phyloP scores from a whole-genome alignment of 2,113 vertebrate genomes.

The Abramis brama region DNA sequence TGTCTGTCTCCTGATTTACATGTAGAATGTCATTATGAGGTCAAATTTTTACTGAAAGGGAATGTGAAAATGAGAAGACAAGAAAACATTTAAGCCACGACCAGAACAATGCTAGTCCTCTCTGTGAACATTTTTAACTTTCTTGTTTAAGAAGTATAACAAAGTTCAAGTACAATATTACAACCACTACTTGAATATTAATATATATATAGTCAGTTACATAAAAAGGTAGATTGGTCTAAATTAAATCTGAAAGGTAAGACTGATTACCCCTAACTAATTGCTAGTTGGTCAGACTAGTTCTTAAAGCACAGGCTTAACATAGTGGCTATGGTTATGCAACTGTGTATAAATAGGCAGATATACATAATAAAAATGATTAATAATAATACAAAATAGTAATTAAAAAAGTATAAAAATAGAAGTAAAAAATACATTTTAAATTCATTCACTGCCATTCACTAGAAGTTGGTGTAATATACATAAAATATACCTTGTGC shows the following conservation, averaged over 20 bases:
- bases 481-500: background rate
- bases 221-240: too few species aligned
- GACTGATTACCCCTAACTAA: too few species aligned
- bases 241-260: too few species aligned
- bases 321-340: too few species aligned
- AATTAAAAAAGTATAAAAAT: background rate
- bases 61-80: background rate
- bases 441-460: background rate
- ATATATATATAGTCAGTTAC: too few species aligned
- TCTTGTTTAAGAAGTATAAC: too few species aligned
- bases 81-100: background rate
- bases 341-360: too few species aligned
- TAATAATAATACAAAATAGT: background rate
- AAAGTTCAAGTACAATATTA: too few species aligned
- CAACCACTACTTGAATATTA: too few species aligned
- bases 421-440: background rate
- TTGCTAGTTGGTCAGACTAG: too few species aligned
- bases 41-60: slow-evolving; percentile 12
- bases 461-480: background rate
- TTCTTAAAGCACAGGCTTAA: too few species aligned
- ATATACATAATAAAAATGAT: too few species aligned
- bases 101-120: background rate
- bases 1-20: background rate
- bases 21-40: slow-evolving; percentile 13
- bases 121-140: background rate